Conservation (phyloP, 2,113 vertebrate species). For the Anser brachyrhynchus region DNA sequence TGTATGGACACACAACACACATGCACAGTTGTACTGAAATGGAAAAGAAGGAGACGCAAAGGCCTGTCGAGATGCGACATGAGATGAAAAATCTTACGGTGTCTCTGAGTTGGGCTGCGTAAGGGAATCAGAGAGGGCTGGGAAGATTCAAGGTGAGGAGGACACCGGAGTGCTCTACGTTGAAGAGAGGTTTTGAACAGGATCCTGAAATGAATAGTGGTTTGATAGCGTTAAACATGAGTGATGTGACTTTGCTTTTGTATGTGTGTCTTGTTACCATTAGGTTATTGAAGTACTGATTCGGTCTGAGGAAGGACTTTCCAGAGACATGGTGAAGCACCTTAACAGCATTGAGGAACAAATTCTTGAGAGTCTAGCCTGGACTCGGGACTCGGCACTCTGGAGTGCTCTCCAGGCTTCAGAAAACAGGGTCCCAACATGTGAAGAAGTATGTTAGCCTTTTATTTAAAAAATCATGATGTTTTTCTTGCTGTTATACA, state of each 20-base stretch:
- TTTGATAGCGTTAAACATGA: not conserved
- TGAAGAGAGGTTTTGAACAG: not conserved
- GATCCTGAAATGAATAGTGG: not conserved
- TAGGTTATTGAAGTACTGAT: constrained; percentile 98
- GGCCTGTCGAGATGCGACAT: not conserved
- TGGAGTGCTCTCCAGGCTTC: constrained; percentile 86
- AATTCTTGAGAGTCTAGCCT: constrained; percentile 92
- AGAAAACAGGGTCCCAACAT: constrained; percentile 87
- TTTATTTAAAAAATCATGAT: not conserved
- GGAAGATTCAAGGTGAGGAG: not conserved
- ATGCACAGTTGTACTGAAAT: not conserved
- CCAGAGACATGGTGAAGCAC: constrained; percentile 97
- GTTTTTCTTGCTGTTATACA: not conserved
- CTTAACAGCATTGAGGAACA: constrained; percentile 96
- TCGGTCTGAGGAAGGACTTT: constrained; percentile 94
- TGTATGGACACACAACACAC: not conserved
- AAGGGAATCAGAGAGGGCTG: not conserved
- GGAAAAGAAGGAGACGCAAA: not conserved
- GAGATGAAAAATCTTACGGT: not conserved
- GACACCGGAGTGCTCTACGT: not conserved
- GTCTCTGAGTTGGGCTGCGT: not conserved
- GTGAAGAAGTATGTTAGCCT: constrained; percentile 88
- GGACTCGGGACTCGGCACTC: constrained; percentile 85
- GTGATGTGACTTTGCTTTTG: not conserved
- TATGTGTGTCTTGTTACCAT: not conserved